phyloP scores from a whole-genome alignment of 2,797 vertebrate genomes.

The Protonibea diacanthus region DNA sequence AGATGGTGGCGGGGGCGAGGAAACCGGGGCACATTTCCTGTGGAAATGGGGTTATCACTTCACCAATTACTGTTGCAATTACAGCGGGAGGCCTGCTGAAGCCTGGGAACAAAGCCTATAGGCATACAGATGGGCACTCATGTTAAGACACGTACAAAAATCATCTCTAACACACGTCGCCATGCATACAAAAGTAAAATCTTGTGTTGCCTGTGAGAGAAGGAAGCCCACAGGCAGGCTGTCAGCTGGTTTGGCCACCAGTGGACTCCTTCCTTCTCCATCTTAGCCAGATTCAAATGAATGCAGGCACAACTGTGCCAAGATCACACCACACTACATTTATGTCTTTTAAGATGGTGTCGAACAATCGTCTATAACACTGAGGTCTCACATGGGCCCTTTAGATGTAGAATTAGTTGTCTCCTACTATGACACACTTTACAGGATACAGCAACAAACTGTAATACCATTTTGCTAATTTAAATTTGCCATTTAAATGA shows the following conservation, averaged over 20 bases:
- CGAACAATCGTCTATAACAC: background rate
- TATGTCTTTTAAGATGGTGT: slow-evolving; percentile 5
- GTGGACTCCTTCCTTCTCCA: no score
- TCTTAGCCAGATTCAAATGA: no score
- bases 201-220: background rate
- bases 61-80: slow-evolving; percentile 84
- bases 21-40: slow-evolving; percentile 85
- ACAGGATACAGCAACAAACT: background rate
- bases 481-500: no score
- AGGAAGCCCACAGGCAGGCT: no score
- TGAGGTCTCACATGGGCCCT: background rate
- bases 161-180: slow-evolving; percentile 28
- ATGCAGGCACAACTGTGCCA: background rate
- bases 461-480: background rate
- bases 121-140: slow-evolving; percentile 68
- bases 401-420: slow-evolving; percentile 1
- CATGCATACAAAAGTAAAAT: slow-evolving; percentile 9
- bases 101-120: slow-evolving; percentile 78
- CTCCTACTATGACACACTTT: background rate
- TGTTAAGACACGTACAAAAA: slow-evolving; percentile 44
- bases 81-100: slow-evolving; percentile 76
- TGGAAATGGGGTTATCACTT: slow-evolving; percentile 88
- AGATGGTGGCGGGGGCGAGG: slow-evolving; percentile 59
- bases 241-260: no score
- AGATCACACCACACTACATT: background rate